phyloP scores from a whole-genome alignment of 2,797 vertebrate genomes.

The Crypturellus tataupa region DNA sequence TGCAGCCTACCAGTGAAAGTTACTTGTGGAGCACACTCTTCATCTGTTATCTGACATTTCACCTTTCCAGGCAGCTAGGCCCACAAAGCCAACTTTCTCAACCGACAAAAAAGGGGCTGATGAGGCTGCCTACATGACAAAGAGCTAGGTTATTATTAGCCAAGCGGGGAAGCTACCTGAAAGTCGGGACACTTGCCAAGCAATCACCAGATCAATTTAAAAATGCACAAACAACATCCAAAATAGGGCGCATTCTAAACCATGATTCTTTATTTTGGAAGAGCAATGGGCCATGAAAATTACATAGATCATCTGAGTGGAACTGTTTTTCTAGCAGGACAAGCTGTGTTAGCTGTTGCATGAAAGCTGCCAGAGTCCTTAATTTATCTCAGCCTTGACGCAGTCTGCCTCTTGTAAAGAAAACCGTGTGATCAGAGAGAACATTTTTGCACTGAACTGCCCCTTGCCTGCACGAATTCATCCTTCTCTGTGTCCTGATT shows the following conservation, averaged over 20 bases:
- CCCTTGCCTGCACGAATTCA: neutral
- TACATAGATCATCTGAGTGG: neutral
- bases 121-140: neutral
- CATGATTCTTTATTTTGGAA: constrained; percentile 38
- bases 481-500: neutral
- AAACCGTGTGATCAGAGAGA: neutral
- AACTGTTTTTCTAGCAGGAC: constrained; percentile 21
- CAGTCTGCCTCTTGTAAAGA: constrained; percentile 16
- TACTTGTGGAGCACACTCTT: neutral
- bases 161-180: neutral
- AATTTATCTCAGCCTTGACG: constrained; percentile 26
- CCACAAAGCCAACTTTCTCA: neutral
- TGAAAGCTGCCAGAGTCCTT: constrained; percentile 36
- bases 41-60: neutral
- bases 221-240: constrained; percentile 40
- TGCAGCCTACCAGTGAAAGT: neutral
- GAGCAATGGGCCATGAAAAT: neutral
- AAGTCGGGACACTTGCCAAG: neutral
- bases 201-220: neutral
- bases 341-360: constrained; percentile 26
- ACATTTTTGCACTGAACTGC: neutral
- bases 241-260: constrained; percentile 57
- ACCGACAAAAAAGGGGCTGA: neutral
- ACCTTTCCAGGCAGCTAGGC: neutral
- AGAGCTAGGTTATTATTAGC: neutral